These are phyloP conservation scores for Buathra laborator DNA, from an alignment of 2,888 invertebrate species.

Conservation along the genomic window DNA sequence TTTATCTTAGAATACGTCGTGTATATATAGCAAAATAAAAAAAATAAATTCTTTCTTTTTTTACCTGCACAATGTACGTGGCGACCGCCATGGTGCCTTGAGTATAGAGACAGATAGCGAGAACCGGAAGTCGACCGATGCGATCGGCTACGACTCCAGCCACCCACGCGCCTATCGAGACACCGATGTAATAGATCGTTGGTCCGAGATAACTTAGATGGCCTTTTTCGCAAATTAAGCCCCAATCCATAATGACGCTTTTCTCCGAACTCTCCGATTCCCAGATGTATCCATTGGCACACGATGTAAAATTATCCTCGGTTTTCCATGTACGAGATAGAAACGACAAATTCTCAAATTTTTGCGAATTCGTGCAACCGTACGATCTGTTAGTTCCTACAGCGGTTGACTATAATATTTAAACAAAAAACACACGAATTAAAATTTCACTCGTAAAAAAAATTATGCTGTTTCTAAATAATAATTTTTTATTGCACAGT, in stretches of 20 bases:
- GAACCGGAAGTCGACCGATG: conserved; percentile 84
- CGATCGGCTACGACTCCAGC: conserved; percentile 84
- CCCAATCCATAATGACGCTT: conserved; percentile 83
- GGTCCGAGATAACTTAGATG: conserved; percentile 81
- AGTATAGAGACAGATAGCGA: conserved; percentile 84
- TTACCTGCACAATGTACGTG: conserved; percentile 80
- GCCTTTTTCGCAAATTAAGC: conserved; percentile 83
- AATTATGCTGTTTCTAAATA: no score
- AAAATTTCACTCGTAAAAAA: not conserved
- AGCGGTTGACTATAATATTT: conserved; percentile 69
- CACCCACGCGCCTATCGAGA: conserved; percentile 84
- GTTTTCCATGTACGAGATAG: conserved; percentile 20
- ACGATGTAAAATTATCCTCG: conserved; percentile 49
- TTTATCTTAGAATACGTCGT: no score
- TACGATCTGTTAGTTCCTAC: conserved; percentile 71
- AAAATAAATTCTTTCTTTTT: not conserved
- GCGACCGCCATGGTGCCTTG: conserved; percentile 83
- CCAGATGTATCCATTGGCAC: conserved; percentile 76
- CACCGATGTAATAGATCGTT: conserved; percentile 83
- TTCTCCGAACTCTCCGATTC: conserved; percentile 75
- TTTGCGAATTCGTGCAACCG: conserved; percentile 69
- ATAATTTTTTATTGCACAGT: no score
- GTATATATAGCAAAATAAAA: no score
- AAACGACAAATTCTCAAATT: conserved; percentile 47
- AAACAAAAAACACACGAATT: conserved; percentile 1